These are phyloP conservation scores for Eriosoma lanigerum DNA, from an alignment of 1,140 invertebrate species.

Conservation along the genomic window DNA sequence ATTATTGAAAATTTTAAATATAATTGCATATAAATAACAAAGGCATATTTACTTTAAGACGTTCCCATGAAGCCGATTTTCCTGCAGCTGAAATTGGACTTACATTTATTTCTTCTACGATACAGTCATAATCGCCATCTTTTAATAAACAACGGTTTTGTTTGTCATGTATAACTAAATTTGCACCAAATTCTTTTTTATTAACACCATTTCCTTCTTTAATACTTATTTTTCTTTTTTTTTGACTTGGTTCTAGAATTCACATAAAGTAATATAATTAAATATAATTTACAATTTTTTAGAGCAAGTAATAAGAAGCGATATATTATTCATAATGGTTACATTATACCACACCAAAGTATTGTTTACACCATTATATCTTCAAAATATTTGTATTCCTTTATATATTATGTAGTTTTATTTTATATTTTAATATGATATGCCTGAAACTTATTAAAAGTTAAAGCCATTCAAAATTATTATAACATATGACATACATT, in stretches of 20 bases:
- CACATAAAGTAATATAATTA: no score
- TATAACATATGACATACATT: no score
- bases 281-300: no score
- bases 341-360: no score
- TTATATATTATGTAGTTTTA: no score
- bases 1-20: not conserved
- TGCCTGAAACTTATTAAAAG: no score
- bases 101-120: slow-evolving; percentile 59
- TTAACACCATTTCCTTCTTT: slow-evolving; percentile 61
- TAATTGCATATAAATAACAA: not conserved
- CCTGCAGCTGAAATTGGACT: slow-evolving; percentile 32
- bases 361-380: no score
- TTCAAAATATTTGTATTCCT: no score
- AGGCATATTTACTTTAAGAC: slow-evolving; percentile 29
- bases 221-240: slow-evolving; percentile 63
- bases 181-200: slow-evolving; percentile 73
- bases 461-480: no score
- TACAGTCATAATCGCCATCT: slow-evolving; percentile 87
- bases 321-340: no score
- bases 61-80: slow-evolving; percentile 43
- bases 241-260: slow-evolving; percentile 65
- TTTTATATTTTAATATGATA: no score
- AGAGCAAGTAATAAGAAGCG: no score
- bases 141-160: slow-evolving; percentile 81
- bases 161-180: slow-evolving; percentile 88